Conservation (phyloP, 2,888 invertebrate genomes). For the Eugnorisma glareosa region DNA sequence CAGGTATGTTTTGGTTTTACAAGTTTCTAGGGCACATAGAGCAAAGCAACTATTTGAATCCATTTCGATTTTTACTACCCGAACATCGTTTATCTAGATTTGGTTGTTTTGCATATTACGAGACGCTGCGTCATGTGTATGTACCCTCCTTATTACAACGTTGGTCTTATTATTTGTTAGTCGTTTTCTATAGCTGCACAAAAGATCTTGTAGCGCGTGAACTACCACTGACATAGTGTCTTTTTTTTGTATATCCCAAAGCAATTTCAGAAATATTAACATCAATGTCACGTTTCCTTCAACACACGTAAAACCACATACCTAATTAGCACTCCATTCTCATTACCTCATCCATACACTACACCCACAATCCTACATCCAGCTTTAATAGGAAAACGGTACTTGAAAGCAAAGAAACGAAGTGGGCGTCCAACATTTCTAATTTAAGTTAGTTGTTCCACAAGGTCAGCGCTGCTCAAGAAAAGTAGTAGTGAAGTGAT, state of each 20-base stretch:
- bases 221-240: background rate
- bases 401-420: slow-evolving; percentile 23
- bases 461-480: slow-evolving; percentile 49
- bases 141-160: background rate
- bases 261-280: background rate
- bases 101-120: background rate
- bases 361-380: slow-evolving; percentile 5
- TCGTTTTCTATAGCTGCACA: background rate
- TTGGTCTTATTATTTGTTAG: background rate
- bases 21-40: background rate
- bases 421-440: slow-evolving; percentile 40
- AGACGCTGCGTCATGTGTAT: background rate
- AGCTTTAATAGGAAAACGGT: slow-evolving; percentile 9
- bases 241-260: background rate
- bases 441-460: slow-evolving; percentile 50
- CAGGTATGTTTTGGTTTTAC: background rate
- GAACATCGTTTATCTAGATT: background rate
- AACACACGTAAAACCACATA: background rate
- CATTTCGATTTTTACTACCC: background rate
- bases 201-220: background rate
- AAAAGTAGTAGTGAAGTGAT: slow-evolving; percentile 36
- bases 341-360: slow-evolving; percentile 4
- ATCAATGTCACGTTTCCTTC: background rate
- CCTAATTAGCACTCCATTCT: slow-evolving; percentile 24
- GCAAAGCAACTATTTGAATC: background rate